These are phyloP conservation scores for Porites evermanni DNA, from an alignment of 92 coral and sea anemone genomes.

Conservation along the genomic window DNA sequence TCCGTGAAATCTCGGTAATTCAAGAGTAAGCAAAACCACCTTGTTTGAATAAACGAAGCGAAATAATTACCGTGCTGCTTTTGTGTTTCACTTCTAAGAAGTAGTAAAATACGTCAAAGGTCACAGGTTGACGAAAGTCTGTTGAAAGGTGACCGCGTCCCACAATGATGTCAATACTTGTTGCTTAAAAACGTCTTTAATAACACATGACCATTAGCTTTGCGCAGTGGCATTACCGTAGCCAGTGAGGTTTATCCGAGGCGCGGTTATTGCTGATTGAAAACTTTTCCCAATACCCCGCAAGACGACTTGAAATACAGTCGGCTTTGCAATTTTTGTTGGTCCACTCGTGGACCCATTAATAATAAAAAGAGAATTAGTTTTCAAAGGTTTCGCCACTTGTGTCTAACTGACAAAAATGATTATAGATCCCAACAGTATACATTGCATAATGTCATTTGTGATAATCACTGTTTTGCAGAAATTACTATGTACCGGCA, in stretches of 20 bases:
- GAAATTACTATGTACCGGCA: too few relatives aligned
- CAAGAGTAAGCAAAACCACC: background rate
- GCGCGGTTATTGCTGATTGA: conserved; percentile 88
- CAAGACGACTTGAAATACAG: conserved; percentile 80
- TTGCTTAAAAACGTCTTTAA: background rate
- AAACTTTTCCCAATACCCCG: conserved; percentile 86
- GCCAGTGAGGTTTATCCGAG: conserved; percentile 81
- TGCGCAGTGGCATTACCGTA: conserved; percentile 95
- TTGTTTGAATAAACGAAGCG: background rate
- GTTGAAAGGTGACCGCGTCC: background rate
- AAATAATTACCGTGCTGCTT: background rate
- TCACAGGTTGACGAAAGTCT: background rate
- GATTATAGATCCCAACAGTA: background rate
- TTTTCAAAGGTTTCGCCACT: background rate
- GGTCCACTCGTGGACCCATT: conserved; percentile 39
- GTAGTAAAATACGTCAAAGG: background rate
- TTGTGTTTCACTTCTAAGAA: background rate
- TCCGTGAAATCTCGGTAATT: too few relatives aligned
- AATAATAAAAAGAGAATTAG: background rate
- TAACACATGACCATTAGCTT: conserved; percentile 7
- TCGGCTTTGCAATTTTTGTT: conserved; percentile 77
- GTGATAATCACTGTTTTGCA: too few relatives aligned
- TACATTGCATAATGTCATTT: too few relatives aligned
- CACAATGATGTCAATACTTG: background rate
- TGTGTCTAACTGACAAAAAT: background rate